Evolutionary conservation across 2,797 vertebrate genomes (phyloP).

Genomic region (Lacerta bilineata): DNA sequence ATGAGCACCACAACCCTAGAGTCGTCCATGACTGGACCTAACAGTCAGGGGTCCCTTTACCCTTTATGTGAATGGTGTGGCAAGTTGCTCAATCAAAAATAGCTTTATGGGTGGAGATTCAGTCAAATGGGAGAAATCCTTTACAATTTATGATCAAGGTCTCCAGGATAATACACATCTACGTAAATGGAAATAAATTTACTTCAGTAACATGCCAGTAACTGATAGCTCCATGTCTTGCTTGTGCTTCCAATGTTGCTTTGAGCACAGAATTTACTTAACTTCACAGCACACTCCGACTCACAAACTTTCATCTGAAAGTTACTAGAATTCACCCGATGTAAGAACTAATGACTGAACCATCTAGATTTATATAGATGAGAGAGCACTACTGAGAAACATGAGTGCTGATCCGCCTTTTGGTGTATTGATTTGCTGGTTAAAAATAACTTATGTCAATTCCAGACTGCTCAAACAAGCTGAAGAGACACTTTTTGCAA

Average conservation of each 20-base stretch:
- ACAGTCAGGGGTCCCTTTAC: too few species aligned
- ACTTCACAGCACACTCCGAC: background rate
- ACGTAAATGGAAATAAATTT: background rate
- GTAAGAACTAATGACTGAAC: background rate
- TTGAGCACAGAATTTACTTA: background rate
- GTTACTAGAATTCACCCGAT: background rate
- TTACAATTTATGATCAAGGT: too few species aligned
- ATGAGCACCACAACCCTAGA: too few species aligned
- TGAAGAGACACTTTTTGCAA: constrained; percentile 2
- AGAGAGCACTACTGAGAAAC: background rate
- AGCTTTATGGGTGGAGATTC: too few species aligned
- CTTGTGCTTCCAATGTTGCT: background rate
- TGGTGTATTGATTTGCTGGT: constrained; percentile 5
- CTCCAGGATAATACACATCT: background rate
- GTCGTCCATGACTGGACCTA: too few species aligned
- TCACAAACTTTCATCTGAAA: background rate
- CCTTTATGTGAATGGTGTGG: too few species aligned
- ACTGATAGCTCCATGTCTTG: background rate
- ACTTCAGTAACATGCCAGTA: background rate
- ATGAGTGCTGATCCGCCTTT: background rate
- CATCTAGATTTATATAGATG: background rate
- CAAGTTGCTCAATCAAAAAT: too few species aligned
- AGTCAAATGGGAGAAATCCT: too few species aligned
- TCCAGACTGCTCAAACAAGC: background rate
- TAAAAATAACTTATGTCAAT: constrained; percentile 9